A percentile compares a stretch with the other conserved stretches of the same genome.
Evolutionary conservation across 2,113 vertebrate species (phyloP).

Genomic region (Progne subis): DNA sequence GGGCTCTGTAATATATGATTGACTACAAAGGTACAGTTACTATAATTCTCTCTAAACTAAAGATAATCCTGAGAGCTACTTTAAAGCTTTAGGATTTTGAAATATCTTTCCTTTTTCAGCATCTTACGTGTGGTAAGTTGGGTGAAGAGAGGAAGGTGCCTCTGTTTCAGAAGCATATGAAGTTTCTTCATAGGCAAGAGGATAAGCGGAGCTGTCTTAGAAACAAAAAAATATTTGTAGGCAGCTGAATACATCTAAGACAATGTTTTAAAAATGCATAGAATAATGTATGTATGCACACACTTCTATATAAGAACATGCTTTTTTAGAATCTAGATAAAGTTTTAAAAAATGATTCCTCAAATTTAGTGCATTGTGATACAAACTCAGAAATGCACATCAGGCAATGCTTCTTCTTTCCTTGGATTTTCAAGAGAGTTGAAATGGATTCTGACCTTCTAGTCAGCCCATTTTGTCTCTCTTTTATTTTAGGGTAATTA

Average conservation of each 20-base stretch:
- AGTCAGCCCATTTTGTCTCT: neutral
- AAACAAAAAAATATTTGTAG: neutral
- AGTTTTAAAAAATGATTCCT: neutral
- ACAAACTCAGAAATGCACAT: neutral
- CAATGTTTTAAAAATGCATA: neutral
- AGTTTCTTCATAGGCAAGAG: neutral
- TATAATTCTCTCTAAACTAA: neutral
- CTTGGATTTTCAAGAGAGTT: neutral
- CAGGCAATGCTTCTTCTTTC: neutral
- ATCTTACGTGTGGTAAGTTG: neutral
- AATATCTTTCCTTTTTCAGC: neutral
- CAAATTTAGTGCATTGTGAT: neutral
- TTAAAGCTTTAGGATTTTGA: neutral
- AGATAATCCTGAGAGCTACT: neutral
- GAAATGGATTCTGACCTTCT: neutral
- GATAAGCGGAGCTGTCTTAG: neutral
- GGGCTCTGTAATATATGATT: neutral
- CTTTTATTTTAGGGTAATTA: neutral
- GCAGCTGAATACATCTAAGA: neutral
- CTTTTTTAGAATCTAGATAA: neutral
- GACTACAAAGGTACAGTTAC: neutral
- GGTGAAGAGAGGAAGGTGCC: neutral
- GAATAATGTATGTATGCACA: neutral
- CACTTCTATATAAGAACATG: neutral
- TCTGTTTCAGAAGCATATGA: neutral